A percentile compares a stretch with the other conserved stretches of the same genome.
Evolutionary conservation across 2,113 vertebrate genomes (phyloP).

Genomic region (Daubentonia madagascariensis): DNA sequence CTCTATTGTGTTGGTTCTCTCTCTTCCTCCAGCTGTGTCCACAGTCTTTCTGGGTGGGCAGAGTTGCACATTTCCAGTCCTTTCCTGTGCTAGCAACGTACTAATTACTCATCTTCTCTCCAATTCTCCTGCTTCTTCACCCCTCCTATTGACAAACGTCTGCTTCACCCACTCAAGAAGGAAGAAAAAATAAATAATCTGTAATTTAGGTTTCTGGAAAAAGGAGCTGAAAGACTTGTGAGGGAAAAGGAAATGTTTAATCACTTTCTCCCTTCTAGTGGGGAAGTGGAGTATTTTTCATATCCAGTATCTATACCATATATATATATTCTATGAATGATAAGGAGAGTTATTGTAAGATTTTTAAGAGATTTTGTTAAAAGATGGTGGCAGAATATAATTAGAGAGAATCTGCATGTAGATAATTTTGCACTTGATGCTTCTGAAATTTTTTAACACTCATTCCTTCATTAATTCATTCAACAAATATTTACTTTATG

Average conservation of each 20-base stretch:
- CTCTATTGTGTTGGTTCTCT: not conserved
- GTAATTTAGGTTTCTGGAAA: not conserved
- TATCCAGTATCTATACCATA: not conserved
- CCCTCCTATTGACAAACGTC: not conserved
- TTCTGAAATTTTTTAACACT: not conserved
- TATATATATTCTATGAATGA: not conserved
- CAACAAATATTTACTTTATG: not conserved
- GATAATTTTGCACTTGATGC: not conserved
- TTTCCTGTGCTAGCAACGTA: not conserved
- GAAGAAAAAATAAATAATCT: constrained; percentile 6
- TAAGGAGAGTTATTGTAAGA: not conserved
- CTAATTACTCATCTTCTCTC: not conserved
- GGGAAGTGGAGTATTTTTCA: not conserved
- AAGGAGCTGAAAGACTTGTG: not conserved
- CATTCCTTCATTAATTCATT: not conserved
- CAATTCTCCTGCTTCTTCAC: not conserved
- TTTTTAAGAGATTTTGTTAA: not conserved
- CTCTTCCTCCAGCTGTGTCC: not conserved
- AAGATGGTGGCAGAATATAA: not conserved
- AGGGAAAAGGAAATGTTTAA: not conserved
- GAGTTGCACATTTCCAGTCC: not conserved
- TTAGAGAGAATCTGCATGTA: not conserved
- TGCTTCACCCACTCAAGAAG: not conserved
- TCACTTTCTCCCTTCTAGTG: not conserved
- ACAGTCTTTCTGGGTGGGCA: not conserved